phyloP scores from a whole-genome alignment of 2,113 vertebrate species.

The Clinocottus analis region DNA sequence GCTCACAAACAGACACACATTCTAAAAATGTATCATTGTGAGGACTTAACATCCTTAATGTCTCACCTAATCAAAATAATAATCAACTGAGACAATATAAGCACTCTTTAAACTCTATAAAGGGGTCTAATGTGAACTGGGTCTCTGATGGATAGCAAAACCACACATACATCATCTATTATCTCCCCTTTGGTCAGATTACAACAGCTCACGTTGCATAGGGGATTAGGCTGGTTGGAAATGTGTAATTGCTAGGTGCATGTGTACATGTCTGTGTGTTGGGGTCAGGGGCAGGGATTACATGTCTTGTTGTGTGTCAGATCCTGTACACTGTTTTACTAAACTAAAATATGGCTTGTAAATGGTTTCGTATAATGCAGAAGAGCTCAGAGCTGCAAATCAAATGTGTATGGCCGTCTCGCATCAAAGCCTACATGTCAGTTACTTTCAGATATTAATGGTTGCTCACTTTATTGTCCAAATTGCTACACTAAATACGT shows the following conservation, averaged over 20 bases:
- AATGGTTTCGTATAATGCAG: background rate
- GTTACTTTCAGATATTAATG: slow-evolving; percentile 13
- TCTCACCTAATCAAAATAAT: background rate
- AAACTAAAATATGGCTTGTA: slow-evolving; percentile 24
- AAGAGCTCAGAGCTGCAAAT: slow-evolving; percentile 12
- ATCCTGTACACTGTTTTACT: background rate
- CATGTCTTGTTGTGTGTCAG: slow-evolving; percentile 37
- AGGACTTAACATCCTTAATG: background rate
- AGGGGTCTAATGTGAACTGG: background rate
- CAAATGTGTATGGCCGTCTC: background rate
- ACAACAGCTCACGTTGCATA: slow-evolving; percentile 54
- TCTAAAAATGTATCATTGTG: background rate
- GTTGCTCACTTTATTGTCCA: slow-evolving; percentile 21
- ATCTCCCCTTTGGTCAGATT: slow-evolving; percentile 59
- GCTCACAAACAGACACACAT: background rate
- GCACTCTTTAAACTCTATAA: background rate
- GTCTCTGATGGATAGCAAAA: background rate
- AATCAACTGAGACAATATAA: background rate
- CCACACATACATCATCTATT: slow-evolving; percentile 45
- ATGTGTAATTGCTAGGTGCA: slow-evolving; percentile 48
- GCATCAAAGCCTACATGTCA: background rate
- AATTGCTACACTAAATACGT: slow-evolving; percentile 8
- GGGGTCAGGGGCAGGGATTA: slow-evolving; percentile 62
- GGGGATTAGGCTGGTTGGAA: slow-evolving; percentile 40
- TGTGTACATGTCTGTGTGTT: slow-evolving; percentile 35